These are phyloP conservation scores for Platichthys stellatus DNA, from an alignment of 2,113 vertebrate species.

Conservation along the genomic window DNA sequence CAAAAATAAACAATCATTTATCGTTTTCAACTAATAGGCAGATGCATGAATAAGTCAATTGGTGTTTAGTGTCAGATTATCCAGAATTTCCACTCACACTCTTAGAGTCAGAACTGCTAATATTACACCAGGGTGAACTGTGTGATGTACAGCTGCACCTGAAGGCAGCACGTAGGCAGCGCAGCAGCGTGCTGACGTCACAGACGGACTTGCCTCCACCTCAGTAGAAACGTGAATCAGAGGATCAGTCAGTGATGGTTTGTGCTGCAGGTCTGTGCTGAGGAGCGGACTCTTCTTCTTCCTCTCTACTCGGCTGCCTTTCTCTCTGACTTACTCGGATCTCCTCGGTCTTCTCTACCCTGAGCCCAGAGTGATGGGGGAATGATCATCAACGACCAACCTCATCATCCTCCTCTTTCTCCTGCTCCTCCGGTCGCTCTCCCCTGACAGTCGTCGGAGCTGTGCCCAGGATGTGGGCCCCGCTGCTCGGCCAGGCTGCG, in stretches of 20 bases:
- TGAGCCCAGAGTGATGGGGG: slow-evolving; percentile 58
- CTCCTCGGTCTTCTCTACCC: slow-evolving; percentile 1
- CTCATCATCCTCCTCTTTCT: slow-evolving; percentile 4
- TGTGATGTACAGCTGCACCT: background rate
- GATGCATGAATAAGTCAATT: too few relatives aligned
- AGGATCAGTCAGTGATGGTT: background rate
- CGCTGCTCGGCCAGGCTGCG: slow-evolving; percentile 59
- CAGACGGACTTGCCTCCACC: background rate
- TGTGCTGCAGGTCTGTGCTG: background rate
- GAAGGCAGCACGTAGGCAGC: slow-evolving; percentile 5
- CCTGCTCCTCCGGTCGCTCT: slow-evolving; percentile 10
- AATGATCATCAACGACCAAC: slow-evolving; percentile 64
- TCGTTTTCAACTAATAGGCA: too few relatives aligned
- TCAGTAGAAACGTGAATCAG: background rate
- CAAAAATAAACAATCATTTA: too few relatives aligned
- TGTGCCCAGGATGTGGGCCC: slow-evolving; percentile 65
- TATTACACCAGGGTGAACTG: too few relatives aligned
- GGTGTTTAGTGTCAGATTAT: too few relatives aligned
- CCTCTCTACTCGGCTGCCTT: background rate
- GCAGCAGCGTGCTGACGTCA: slow-evolving; percentile 68
- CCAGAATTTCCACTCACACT: too few relatives aligned
- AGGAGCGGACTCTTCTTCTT: background rate
- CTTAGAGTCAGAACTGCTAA: too few relatives aligned
- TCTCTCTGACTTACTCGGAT: background rate
- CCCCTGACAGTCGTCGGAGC: slow-evolving; percentile 53